Base-by-base conservation (phyloP, 2,888 invertebrate species). In the Proisotoma minuta region DNA sequence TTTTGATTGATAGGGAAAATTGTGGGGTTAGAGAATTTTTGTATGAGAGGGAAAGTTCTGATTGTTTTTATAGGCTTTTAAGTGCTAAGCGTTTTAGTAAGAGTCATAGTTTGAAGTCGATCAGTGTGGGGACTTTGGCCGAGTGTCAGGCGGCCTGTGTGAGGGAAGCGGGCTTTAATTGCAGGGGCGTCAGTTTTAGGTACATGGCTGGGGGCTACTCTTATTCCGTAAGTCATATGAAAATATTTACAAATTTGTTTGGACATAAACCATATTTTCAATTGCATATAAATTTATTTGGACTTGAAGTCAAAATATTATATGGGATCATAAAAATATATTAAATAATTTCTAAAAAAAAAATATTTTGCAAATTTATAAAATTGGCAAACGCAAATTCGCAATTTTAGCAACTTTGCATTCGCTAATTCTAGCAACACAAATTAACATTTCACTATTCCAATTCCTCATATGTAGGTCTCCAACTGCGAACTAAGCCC, bases 1-100 rank as follows among this genome's bases (percentile, higher is more conserved):
- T 68, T 8, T 68, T 71, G 34, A 68, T 68, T 66, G 10, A 49
- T 65, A 20, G 48, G 48, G 48, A 48, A 18, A 18, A 18, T 18
- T 48, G 48, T 48, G 48, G n/a, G 22, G n/a, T 12, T 8, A 18
- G 28, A 1, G 23, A 57, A 20, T 15, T 43, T 47, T 3, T 48
- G 3, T 18, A 34, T 8, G 34, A 34, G 34, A 34, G 34, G 24
- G n/a, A n/a, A 23, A 57, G 12, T n/a, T 2, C 40, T 62, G 69
- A 71, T 54, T 72, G 72, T 54, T 72, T 72, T 52, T 72, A 70
- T 54, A 65, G 72, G 4, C 60, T 72, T 51, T 70, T 72, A 70
- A 65, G 34, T 34, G 34, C 8, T 34, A 15, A 34, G 34, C 61
- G 72, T 8, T 28, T 72, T 23, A 57, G 63, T 4, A 70, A 70